Evolutionary conservation across 2,797 vertebrate species (phyloP).

Genomic region (Fundulus diaphanus): DNA sequence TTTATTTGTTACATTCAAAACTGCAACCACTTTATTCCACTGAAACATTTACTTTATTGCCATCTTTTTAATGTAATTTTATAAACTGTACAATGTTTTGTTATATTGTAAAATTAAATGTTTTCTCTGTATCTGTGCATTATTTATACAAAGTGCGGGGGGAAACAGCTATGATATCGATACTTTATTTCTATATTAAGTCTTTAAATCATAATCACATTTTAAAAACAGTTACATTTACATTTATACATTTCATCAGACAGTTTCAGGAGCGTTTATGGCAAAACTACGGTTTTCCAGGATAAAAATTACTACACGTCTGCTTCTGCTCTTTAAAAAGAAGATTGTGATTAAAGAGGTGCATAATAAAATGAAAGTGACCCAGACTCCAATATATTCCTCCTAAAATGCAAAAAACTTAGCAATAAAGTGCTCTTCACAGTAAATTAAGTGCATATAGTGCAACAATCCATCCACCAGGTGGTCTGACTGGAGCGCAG

Average conservation of each 20-base stretch:
- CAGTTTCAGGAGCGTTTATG: neutral
- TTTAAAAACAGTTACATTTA: constrained; percentile 54
- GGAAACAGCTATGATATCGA: constrained; percentile 21
- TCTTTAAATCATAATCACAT: constrained; percentile 24
- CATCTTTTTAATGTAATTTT: constrained; percentile 65
- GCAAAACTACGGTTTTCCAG: constrained; percentile 31
- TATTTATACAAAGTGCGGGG: constrained; percentile 11
- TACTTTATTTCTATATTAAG: constrained; percentile 75
- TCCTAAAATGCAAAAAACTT: constrained; percentile 28
- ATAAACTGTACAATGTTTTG: constrained; percentile 44
- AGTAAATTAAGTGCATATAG: constrained; percentile 29
- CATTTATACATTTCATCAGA: constrained; percentile 41
- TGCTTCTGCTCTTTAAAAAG: constrained; percentile 26
- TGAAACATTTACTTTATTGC: constrained; percentile 47
- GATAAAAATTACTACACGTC: constrained; percentile 33
- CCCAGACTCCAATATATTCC: constrained; percentile 12
- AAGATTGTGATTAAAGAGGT: constrained; percentile 8
- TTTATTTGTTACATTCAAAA: constrained; percentile 62
- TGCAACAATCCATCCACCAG: constrained; percentile 38
- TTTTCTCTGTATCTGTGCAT: constrained; percentile 39
- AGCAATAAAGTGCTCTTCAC: constrained; percentile 56
- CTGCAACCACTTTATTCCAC: constrained; percentile 28
- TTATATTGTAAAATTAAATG: constrained; percentile 52
- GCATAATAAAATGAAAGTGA: constrained; percentile 40
- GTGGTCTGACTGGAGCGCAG: constrained; percentile 26